Base-by-base conservation (phyloP, 2,797 vertebrate species). In the Mycteria americana region DNA sequence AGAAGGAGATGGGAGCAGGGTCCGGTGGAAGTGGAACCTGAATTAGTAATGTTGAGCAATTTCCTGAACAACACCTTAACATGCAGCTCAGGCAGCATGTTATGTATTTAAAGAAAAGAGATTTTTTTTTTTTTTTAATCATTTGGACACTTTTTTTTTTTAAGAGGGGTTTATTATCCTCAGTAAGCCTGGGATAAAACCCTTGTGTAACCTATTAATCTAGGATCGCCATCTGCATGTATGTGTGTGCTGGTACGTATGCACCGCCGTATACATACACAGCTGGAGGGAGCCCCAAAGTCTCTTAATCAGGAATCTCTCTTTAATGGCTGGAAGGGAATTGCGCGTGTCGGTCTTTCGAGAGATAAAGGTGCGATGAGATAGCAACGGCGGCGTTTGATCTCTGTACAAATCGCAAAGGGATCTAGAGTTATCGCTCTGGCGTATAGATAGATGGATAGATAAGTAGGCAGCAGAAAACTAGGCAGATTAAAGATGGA, bases 181-280 rank as follows among this genome's bases (percentile, higher is more conserved):
- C 18, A 1, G 60, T 91, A 89, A 96, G 62, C 75, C 84, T 6
- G 5, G 64, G 90, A 35, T 95, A 88, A 96, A 69, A 0, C 35
- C 91, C 92, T 95, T 88, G 92, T 97, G 94, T 96, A 95, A 95
- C 76, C 73, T 14, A 0, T 35, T 95, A 94, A 93, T 88, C 89
- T 27, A 10, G 85, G 75, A 1, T 6, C 18, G 74, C 94, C 88
- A 85, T 92, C 91, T 94, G 93, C 92, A 33, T 6, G 14, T 5
- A 16, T 1, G 65, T 4, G 27, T 4, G 75, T 7, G 57, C 43
- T 33, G 8, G 6, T 31, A 6, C 1, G 56, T 33, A 6, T 16
- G 54, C 21, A 1, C 10, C 4, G 3, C 65, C 6, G 1, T 28
- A 2, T 27, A 3, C 6, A 1, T 18, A 4, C 15, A 1, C 80